phyloP scores from a whole-genome alignment of 2,113 vertebrate species.

The Leptosomus discolor region DNA sequence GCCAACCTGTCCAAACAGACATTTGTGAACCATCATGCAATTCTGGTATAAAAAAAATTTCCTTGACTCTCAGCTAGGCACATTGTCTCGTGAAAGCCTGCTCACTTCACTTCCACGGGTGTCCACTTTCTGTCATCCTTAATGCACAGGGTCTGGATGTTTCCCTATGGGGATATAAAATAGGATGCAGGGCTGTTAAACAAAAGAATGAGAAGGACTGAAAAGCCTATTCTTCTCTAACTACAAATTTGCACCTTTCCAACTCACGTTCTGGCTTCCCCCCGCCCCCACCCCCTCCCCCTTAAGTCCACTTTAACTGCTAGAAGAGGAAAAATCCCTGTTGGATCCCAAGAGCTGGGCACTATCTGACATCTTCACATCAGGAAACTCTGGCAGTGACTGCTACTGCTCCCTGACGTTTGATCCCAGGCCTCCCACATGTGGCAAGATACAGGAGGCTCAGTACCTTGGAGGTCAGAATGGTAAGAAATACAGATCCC shows the following conservation, averaged over 20 bases:
- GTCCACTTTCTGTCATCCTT: not conserved
- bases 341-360: not conserved
- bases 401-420: not conserved
- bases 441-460: not conserved
- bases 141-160: not conserved
- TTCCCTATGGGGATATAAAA: not conserved
- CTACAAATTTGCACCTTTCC: not conserved
- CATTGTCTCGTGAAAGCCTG: not conserved
- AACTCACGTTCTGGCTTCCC: not conserved
- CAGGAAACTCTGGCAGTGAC: not conserved
- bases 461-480: not conserved
- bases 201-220: not conserved
- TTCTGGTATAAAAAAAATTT: not conserved
- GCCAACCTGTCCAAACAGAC: not conserved
- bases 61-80: not conserved
- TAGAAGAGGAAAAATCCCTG: not conserved
- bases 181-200: not conserved
- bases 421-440: conserved; percentile 8
- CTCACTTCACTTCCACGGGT: not conserved
- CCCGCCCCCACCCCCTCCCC: rapidly evolving
- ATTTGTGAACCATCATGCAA: not conserved
- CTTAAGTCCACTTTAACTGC: not conserved
- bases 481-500: not conserved
- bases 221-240: not conserved
- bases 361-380: not conserved